Evolutionary conservation across 2,113 vertebrate genomes (phyloP), one percentile per base, ranked within the genome.

Genomic region (Malurus alboscapulatus): DNA sequence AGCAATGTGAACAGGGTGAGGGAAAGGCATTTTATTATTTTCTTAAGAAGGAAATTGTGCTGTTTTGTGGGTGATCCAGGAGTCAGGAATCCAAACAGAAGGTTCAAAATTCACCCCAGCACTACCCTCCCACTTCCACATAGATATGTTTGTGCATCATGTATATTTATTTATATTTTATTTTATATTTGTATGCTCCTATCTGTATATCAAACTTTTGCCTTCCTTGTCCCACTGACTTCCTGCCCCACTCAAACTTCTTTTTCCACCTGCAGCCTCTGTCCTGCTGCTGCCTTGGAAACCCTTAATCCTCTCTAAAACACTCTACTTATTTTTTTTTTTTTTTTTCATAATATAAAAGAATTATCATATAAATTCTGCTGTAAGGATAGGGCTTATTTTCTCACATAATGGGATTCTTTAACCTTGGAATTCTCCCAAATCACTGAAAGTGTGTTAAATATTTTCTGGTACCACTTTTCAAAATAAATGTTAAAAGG

Each of bases 1-100:
- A 2, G 10, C 30, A 22, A 22, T 3, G 18, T 24, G 38, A 67
- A 26, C 0, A 0, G n/a, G 36, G 20, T 19, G 62, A 61, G 25
- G 44, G 26, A 71, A 53, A 57, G 21, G 9, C 1, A 12, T 34
- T 79, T 68, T 30, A 5, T 48, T 19, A 2, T 34, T 34, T 34
- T 7, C 12, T 71, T 6, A 26, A 67, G 55, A 26, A 67, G 55
- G 30, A 48, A 15, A 13, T 21, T 29, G n/a, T 61, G 47, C 47
- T 9, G 1, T 29, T 38, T 27, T 54, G 55, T 1, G 3, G 5
- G 7, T 3, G 2, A 34, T 75, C 9, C 47, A 66, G 12, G 9
- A 50, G 19, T 50, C 38, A 34, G n/a, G 50, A 47, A 21, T 15
- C 29, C 62, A 65, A 68, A 51, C 0, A 25, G 11, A 72, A 72